Evolutionary conservation across 1,140 invertebrate species (phyloP), one percentile per base, ranked within the genome.

Genomic region (Trialeurodes vaporariorum): DNA sequence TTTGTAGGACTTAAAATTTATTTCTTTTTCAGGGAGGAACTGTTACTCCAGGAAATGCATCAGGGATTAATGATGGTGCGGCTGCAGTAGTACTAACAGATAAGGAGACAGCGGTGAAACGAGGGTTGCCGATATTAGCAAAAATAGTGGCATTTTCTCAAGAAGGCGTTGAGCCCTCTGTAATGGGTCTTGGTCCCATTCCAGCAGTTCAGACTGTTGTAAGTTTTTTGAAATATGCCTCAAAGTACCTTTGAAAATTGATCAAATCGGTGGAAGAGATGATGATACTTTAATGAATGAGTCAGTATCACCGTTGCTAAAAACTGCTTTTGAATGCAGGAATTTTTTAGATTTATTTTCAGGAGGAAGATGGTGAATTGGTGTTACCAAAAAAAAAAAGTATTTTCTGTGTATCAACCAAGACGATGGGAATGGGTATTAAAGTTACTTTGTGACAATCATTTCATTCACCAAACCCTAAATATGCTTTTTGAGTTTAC

Each of bases 31-130:
- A 74, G 69, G 79, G 81, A 71, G 88, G 88, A n/a, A 86, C 85
- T 23, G 85, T 92, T 23, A 92, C 90, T 23, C 80, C 90, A 58
- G 90, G 89, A 63, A 92, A 92, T 81, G 82, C 89, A 17, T 91
- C 89, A 21, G 89, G 91, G 59, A 81, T 94, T 49, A 93, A 93
- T 78, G 93, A 95, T 79, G 92, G 92, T 21, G 92, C 93, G 58
- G 92, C 92, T 27, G 89, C 86, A 27, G 78, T 94, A 9, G 79
- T 94, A 60, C 73, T 95, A 17, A 86, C 86, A 81, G 85, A 83
- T 27, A 76, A 77, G 63, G 76, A 82, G 68, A 79, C 82, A 71
- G 84, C 87, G 1, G 73, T 73, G 61, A 72, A 75, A 25, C 78
- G 79, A 71, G 78, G 79, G 23, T 64, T 86, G 1, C 76, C 77